Evolutionary conservation across 2,888 invertebrate species (phyloP).

Genomic region (Xanthorhoe spadicearia): DNA sequence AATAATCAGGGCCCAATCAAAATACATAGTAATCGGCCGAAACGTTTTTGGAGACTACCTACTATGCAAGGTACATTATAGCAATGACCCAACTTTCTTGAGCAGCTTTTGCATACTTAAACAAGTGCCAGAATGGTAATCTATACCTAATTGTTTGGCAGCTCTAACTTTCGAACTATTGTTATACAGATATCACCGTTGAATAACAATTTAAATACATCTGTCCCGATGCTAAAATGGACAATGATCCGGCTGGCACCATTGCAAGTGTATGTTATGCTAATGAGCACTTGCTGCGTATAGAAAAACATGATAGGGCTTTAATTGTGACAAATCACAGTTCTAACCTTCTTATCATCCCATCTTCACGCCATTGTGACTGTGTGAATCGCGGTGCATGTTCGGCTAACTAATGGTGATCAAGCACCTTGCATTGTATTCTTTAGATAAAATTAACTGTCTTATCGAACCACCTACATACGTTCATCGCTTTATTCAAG

Average conservation of each 20-base stretch:
- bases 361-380: constrained; percentile 55
- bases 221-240: constrained; percentile 54
- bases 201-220: constrained; percentile 49
- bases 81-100: constrained; percentile 21
- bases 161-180: constrained; percentile 49
- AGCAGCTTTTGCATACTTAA: constrained; percentile 27
- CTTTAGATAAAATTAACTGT: constrained; percentile 22
- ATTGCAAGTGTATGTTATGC: constrained; percentile 46
- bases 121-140: constrained; percentile 31
- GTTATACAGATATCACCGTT: constrained; percentile 29
- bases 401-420: constrained; percentile 51
- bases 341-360: constrained; percentile 41
- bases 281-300: constrained; percentile 47
- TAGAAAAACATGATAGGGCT: constrained; percentile 39
- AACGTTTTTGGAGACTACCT: too few relatives aligned
- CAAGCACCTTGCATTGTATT: constrained; percentile 51
- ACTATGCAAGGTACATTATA: too few relatives aligned
- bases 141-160: constrained; percentile 25
- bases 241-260: constrained; percentile 41
- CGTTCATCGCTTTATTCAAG: neutral
- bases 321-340: constrained; percentile 60
- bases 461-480: neutral
- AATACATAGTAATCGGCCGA: neutral
- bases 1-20: neutral
- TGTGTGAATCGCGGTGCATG: constrained; percentile 50